Conservation (phyloP, 2,113 vertebrate genomes). For the Gopherus evgoodei region DNA sequence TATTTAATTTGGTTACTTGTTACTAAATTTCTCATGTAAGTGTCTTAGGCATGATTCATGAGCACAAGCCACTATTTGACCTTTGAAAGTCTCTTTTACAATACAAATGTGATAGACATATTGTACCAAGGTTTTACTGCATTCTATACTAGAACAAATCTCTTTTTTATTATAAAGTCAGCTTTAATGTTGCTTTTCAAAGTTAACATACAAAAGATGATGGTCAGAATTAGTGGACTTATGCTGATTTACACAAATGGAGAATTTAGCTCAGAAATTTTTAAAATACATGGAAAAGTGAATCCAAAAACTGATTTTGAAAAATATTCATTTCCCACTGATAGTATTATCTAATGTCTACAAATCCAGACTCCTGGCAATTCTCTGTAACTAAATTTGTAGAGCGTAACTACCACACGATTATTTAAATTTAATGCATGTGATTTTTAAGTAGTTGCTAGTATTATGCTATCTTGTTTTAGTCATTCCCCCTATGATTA, state of each 20-base stretch:
- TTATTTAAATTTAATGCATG: background rate
- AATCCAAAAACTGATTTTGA: background rate
- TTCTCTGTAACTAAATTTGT: background rate
- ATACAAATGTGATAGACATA: background rate
- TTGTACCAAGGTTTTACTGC: background rate
- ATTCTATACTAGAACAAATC: background rate
- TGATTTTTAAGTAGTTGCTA: background rate
- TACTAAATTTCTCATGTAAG: background rate
- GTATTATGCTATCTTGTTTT: background rate
- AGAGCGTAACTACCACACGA: background rate
- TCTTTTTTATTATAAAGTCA: background rate
- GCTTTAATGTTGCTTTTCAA: background rate
- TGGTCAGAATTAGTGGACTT: background rate
- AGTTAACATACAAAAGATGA: background rate
- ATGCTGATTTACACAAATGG: background rate
- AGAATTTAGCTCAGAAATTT: background rate
- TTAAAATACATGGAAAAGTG: background rate
- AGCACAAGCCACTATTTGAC: background rate
- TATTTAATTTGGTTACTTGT: background rate
- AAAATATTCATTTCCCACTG: background rate
- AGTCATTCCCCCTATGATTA: background rate
- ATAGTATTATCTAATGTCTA: background rate
- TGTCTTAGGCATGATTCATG: background rate
- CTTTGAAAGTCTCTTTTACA: background rate
- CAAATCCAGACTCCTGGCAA: background rate